Percentiles rank a stretch among this genome's conserved stretches.
Evolutionary conservation across 2,888 invertebrate species (phyloP).

Genomic region (Pherbina coryleti): DNA sequence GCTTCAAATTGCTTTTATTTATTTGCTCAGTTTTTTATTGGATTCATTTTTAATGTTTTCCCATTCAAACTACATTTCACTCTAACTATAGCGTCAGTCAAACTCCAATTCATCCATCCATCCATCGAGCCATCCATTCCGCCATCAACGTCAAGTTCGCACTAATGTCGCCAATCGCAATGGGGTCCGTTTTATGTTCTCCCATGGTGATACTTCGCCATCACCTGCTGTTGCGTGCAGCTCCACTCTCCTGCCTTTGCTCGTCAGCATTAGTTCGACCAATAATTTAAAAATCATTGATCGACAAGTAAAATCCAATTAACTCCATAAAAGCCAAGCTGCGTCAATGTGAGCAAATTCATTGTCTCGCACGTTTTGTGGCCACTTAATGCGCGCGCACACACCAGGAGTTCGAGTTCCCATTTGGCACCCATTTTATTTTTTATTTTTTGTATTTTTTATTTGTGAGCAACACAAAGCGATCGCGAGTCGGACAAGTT

Average conservation of each 20-base stretch:
- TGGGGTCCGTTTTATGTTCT: neutral
- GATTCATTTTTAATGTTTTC: neutral
- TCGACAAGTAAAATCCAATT: slow-evolving; percentile 65
- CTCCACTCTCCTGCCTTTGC: neutral
- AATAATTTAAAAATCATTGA: slow-evolving; percentile 56
- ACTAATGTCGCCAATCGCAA: neutral
- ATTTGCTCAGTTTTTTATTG: neutral
- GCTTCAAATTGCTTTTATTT: slow-evolving; percentile 22
- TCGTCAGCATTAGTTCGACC: slow-evolving; percentile 47
- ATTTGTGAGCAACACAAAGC: neutral
- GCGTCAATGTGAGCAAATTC: slow-evolving; percentile 59
- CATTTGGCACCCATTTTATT: slow-evolving; percentile 28
- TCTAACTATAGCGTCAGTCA: neutral
- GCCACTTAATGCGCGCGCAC: slow-evolving; percentile 31
- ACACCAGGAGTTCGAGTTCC: slow-evolving; percentile 8
- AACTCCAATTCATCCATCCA: slow-evolving; percentile 18
- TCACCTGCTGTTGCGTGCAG: neutral
- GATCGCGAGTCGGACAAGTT: neutral
- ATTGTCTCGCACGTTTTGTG: slow-evolving; percentile 52
- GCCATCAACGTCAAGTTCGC: slow-evolving; percentile 31
- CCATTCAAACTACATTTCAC: neutral
- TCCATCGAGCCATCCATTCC: slow-evolving; percentile 25
- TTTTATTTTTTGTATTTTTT: too few relatives aligned
- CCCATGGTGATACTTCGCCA: slow-evolving; percentile 6
- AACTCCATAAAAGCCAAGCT: slow-evolving; percentile 60